Evolutionary conservation across 2,888 invertebrate genomes (phyloP).

Genomic region (Griposia aprilina): DNA sequence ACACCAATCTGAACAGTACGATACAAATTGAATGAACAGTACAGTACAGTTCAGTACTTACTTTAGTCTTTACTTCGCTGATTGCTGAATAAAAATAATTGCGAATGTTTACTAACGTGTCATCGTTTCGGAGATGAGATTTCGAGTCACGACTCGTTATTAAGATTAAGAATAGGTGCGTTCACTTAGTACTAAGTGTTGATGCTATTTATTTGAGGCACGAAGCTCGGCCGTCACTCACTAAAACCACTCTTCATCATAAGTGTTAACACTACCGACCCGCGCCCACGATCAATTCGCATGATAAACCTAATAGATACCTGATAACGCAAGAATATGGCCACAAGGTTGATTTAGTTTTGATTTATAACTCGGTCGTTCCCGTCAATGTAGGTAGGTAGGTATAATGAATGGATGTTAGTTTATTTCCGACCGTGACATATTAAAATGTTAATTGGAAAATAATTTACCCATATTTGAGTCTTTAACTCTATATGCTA

Average conservation of each 20-base stretch:
- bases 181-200: constrained; percentile 36
- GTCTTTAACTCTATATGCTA: background rate
- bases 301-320: background rate
- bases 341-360: constrained; percentile 19
- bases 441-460: background rate
- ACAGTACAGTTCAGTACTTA: too few species aligned
- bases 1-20: constrained; percentile 35
- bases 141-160: constrained; percentile 23
- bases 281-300: constrained; percentile 15
- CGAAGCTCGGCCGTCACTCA: constrained; percentile 6
- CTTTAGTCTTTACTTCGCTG: background rate
- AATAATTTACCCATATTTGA: background rate
- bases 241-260: constrained; percentile 14
- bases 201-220: constrained; percentile 17
- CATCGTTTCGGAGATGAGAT: constrained; percentile 21
- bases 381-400: background rate
- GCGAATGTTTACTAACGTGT: constrained; percentile 33
- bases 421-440: constrained; percentile 20
- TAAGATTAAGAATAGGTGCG: constrained; percentile 22
- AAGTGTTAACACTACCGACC: constrained; percentile 16
- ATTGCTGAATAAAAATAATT: constrained; percentile 13
- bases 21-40: constrained; percentile 13
- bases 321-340: constrained; percentile 1
- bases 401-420: background rate
- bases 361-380: constrained; percentile 5